Percentiles rank a stretch among this genome's conserved stretches.
Conservation (phyloP, 2,113 vertebrate species). For the Gasterosteus nipponicus region DNA sequence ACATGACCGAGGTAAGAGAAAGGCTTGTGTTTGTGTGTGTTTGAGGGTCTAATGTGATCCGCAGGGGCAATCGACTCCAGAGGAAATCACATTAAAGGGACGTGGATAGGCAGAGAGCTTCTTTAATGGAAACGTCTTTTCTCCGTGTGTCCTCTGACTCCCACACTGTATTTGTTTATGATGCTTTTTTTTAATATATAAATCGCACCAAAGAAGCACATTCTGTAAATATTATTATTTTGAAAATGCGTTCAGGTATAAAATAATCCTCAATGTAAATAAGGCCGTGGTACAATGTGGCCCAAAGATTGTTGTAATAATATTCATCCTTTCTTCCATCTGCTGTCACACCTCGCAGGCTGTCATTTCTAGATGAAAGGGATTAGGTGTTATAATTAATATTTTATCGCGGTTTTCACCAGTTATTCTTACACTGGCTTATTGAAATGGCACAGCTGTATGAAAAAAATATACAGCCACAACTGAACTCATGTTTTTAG, state of each 20-base stretch:
- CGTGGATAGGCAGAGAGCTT: conserved; percentile 60
- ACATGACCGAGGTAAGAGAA: conserved; percentile 82
- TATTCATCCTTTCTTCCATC: conserved; percentile 11
- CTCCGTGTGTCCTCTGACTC: conserved; percentile 28
- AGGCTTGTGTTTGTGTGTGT: conserved; percentile 6
- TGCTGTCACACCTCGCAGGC: conserved; percentile 12
- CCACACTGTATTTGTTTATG: conserved; percentile 4
- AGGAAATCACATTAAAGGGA: conserved; percentile 70
- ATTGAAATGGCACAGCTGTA: not conserved
- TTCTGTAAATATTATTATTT: not conserved
- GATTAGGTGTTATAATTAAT: not conserved
- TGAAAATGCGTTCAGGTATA: not conserved
- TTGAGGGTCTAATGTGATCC: conserved; percentile 32
- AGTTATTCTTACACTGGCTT: conserved; percentile 1
- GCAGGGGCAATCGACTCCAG: conserved; percentile 59
- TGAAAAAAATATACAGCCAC: conserved; percentile 7
- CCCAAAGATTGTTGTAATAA: not conserved
- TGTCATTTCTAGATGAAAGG: conserved; percentile 25
- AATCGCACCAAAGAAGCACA: not conserved
- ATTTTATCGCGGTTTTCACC: conserved; percentile 14
- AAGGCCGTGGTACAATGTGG: not conserved
- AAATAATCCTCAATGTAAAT: not conserved
- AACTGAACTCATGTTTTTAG: not conserved
- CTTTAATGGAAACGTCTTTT: conserved; percentile 67
- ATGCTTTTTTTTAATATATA: not conserved